Percentiles rank a stretch among this genome's conserved stretches.
Conservation (phyloP, 2,113 vertebrate species). For the Nycticryphes semicollaris region DNA sequence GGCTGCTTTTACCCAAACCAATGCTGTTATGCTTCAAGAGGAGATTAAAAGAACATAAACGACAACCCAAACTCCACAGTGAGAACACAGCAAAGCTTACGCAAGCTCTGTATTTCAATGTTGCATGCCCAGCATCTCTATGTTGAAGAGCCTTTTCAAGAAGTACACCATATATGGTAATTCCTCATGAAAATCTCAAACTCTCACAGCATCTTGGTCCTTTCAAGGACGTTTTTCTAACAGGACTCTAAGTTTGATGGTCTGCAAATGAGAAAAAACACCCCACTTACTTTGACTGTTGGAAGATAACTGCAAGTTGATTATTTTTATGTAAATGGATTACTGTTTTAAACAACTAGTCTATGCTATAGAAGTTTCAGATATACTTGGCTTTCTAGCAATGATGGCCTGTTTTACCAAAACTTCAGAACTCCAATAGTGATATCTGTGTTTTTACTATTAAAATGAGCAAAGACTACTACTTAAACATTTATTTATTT, state of each 20-base stretch:
- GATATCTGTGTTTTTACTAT: neutral
- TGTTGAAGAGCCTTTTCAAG: neutral
- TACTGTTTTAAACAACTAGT: neutral
- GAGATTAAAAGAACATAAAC: constrained; percentile 19
- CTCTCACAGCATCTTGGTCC: neutral
- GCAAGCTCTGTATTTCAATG: neutral
- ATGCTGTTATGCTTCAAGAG: neutral
- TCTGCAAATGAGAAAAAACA: neutral
- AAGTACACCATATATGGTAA: neutral
- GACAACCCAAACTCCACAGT: neutral
- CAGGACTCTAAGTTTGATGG: neutral
- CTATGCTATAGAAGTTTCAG: neutral
- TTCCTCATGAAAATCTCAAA: neutral
- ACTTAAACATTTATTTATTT: neutral
- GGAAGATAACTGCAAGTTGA: neutral
- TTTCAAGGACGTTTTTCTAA: neutral
- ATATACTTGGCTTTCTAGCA: neutral
- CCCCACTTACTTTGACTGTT: neutral
- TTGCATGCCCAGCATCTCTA: neutral
- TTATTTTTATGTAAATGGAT: neutral
- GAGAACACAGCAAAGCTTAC: neutral
- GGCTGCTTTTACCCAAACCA: constrained; percentile 26
- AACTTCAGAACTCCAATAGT: neutral
- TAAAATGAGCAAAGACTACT: neutral
- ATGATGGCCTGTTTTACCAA: neutral